phyloP scores from a whole-genome alignment of 92 coral and sea anemone species.

The Metridium senile region DNA sequence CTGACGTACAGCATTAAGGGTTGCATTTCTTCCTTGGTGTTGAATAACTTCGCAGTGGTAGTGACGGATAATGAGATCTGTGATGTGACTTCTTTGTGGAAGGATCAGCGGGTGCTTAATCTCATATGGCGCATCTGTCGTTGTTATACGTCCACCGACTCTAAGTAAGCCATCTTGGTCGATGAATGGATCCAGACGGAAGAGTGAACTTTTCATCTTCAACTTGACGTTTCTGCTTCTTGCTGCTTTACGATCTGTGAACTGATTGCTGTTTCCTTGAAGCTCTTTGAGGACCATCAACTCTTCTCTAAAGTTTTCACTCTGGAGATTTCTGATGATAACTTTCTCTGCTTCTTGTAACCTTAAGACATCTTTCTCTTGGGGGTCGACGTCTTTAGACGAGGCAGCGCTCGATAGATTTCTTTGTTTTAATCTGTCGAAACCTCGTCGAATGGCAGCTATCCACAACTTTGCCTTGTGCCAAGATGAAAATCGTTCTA shows the following conservation, averaged over 20 bases:
- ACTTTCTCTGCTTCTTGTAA: no score
- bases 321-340: no score
- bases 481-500: no score
- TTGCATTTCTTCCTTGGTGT: constrained; percentile 42
- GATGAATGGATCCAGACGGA: constrained; percentile 49
- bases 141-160: constrained; percentile 51
- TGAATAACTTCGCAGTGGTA: constrained; percentile 35
- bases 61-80: constrained; percentile 28
- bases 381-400: no score
- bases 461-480: no score
- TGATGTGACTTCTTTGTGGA: constrained; percentile 28
- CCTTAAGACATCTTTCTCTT: no score
- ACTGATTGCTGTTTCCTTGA: background rate
- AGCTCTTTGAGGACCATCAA: no score
- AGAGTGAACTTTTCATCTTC: constrained; percentile 36
- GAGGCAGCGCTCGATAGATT: no score
- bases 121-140: constrained; percentile 27
- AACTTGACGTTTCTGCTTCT: constrained; percentile 25
- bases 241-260: constrained; percentile 2
- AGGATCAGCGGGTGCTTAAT: constrained; percentile 44
- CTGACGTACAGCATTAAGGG: constrained; percentile 38
- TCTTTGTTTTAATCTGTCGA: no score
- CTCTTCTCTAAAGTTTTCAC: no score
- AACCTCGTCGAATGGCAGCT: no score
- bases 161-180: constrained; percentile 53